These are phyloP conservation scores for Itoplectis maculator DNA, from an alignment of 2,888 invertebrate species.

Conservation along the genomic window DNA sequence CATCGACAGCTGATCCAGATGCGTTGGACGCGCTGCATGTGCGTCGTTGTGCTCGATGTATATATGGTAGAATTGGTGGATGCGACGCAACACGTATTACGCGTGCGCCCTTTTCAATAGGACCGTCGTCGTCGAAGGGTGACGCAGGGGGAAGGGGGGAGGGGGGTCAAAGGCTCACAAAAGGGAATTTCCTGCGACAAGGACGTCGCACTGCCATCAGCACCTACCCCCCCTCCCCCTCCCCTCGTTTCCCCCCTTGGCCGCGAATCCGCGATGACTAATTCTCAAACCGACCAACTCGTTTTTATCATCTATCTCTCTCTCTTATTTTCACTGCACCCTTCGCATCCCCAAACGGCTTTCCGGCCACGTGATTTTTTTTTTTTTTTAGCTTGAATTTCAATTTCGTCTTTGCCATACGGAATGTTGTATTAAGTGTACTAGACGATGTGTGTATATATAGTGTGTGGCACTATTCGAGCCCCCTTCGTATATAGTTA, in stretches of 20 bases:
- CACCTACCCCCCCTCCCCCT: slow-evolving; percentile 40
- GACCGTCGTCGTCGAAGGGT: slow-evolving; percentile 34
- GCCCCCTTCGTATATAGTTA: slow-evolving; percentile 44
- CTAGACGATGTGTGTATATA: too few species aligned
- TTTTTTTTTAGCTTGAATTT: slow-evolving; percentile 51
- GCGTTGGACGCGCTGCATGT: slow-evolving; percentile 66
- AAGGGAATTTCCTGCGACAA: slow-evolving; percentile 61
- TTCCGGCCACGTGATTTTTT: too few species aligned
- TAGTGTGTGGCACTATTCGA: slow-evolving; percentile 35
- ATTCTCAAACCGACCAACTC: slow-evolving; percentile 67
- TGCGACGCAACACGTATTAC: slow-evolving; percentile 67
- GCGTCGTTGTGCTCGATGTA: slow-evolving; percentile 32
- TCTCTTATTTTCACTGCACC: slow-evolving; percentile 9
- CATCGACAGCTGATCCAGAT: slow-evolving; percentile 81
- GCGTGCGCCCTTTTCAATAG: slow-evolving; percentile 53
- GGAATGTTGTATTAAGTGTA: slow-evolving; percentile 18
- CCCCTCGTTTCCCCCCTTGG: too few species aligned
- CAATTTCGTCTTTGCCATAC: slow-evolving; percentile 50
- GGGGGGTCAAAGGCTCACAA: slow-evolving; percentile 61
- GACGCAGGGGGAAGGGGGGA: background rate
- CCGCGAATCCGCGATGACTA: slow-evolving; percentile 75
- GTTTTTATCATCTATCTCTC: slow-evolving; percentile 1
- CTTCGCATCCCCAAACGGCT: background rate
- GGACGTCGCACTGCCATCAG: slow-evolving; percentile 57
- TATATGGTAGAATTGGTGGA: slow-evolving; percentile 31